A percentile compares a stretch with the other conserved stretches of the same genome.
Evolutionary conservation across 2,113 vertebrate species (phyloP).

Genomic region (Cebidichthys violaceus): DNA sequence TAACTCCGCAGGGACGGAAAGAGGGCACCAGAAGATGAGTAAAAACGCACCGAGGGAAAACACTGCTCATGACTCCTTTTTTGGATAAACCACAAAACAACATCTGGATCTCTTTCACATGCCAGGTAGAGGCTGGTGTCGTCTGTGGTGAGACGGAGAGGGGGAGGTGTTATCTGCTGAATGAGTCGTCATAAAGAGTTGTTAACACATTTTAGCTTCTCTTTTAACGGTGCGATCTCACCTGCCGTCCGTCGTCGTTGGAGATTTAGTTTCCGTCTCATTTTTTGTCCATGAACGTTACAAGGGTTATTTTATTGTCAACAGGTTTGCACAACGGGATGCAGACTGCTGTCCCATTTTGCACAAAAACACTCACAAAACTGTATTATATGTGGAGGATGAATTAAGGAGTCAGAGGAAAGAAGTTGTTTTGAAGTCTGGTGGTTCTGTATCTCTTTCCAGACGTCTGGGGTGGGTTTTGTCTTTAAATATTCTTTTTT

Average conservation of each 20-base stretch:
- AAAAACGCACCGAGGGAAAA: constrained; percentile 31
- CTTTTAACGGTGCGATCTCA: constrained; percentile 45
- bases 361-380: background rate
- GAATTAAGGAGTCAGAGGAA: background rate
- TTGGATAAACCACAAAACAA: constrained; percentile 41
- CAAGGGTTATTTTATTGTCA: no score
- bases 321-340: no score
- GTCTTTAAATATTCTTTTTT: no score
- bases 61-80: constrained; percentile 50
- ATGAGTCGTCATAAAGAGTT: constrained; percentile 10
- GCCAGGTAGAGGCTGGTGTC: constrained; percentile 22
- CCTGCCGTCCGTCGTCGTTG: constrained; percentile 7
- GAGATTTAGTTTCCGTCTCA: background rate
- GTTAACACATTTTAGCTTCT: constrained; percentile 38
- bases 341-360: no score
- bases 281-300: background rate
- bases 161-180: constrained; percentile 6
- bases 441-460: no score
- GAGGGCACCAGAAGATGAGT: constrained; percentile 53
- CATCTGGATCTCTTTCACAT: constrained; percentile 28
- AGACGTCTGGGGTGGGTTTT: no score
- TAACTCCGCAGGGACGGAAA: constrained; percentile 55
- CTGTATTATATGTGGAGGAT: no score
- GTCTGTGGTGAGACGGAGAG: constrained; percentile 28
- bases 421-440: no score